A percentile compares a stretch with the other conserved stretches of the same genome.
Evolutionary conservation across 2,113 vertebrate genomes (phyloP).

Genomic region (Saccopteryx bilineata): DNA sequence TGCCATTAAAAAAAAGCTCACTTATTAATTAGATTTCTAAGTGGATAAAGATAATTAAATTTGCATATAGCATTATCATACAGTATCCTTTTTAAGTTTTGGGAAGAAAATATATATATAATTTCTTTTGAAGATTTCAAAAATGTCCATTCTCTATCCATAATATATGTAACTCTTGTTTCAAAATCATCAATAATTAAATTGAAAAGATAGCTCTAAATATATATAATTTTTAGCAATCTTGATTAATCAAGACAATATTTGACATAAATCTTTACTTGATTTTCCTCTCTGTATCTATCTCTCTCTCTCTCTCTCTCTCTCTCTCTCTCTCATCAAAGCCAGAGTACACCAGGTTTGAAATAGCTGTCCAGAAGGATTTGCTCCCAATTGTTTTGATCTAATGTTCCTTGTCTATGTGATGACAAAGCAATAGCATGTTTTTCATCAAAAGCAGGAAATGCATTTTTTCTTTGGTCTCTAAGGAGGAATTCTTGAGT

Average conservation of each 20-base stretch:
- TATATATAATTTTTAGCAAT: background rate
- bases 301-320: background rate
- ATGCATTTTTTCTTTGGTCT: constrained; percentile 77
- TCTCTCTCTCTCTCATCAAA: background rate
- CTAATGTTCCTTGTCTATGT: constrained; percentile 67
- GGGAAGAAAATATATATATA: background rate
- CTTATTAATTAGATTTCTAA: background rate
- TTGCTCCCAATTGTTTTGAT: constrained; percentile 62
- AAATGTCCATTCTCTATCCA: background rate
- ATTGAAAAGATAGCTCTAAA: background rate
- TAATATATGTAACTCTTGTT: background rate
- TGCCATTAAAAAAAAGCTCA: background rate
- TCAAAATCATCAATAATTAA: background rate
- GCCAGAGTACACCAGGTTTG: background rate
- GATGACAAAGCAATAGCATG: constrained; percentile 63
- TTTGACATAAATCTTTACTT: constrained; percentile 26
- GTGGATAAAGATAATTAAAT: background rate
- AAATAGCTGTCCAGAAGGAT: constrained; percentile 64
- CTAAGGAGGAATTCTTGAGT: constrained; percentile 38
- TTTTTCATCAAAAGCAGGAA: constrained; percentile 68
- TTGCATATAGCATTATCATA: background rate
- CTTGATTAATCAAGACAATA: background rate
- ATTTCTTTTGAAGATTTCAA: background rate
- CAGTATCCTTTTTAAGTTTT: background rate
- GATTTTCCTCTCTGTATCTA: background rate